phyloP scores from a whole-genome alignment of 2,797 vertebrate species.

The Ctenopoma kingsleyae region DNA sequence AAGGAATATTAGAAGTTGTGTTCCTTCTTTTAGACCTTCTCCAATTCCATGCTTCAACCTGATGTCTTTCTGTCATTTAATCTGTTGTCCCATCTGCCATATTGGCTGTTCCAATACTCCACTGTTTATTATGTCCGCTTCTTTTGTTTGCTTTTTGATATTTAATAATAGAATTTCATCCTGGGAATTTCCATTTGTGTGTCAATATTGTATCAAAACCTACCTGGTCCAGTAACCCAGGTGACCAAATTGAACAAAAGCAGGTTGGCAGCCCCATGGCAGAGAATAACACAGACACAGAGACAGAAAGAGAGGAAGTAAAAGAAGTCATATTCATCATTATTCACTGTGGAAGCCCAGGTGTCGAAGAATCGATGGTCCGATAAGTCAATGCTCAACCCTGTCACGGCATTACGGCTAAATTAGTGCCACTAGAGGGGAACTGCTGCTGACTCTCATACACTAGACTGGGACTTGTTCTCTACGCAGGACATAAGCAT shows the following conservation, averaged over 20 bases:
- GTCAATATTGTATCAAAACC: background rate
- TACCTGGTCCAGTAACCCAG: constrained; percentile 8
- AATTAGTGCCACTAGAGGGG: constrained; percentile 69
- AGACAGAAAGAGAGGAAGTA: constrained; percentile 2
- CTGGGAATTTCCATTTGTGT: background rate
- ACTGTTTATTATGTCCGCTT: constrained; percentile 14
- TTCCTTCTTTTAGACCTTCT: constrained; percentile 30
- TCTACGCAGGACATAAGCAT: constrained; percentile 48
- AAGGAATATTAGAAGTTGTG: constrained; percentile 25
- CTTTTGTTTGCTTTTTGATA: constrained; percentile 13
- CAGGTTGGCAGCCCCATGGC: constrained; percentile 2
- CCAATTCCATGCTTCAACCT: constrained; percentile 30
- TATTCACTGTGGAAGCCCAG: constrained; percentile 30
- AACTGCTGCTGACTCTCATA: constrained; percentile 59
- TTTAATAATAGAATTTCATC: constrained; percentile 3
- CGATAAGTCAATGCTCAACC: constrained; percentile 60
- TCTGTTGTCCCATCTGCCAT: constrained; percentile 54
- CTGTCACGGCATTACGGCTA: constrained; percentile 68
- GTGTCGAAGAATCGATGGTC: constrained; percentile 38
- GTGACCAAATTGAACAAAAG: constrained; percentile 18
- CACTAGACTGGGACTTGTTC: constrained; percentile 40
- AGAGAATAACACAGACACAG: background rate
- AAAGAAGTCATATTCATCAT: constrained; percentile 43
- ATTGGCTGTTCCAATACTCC: constrained; percentile 20
- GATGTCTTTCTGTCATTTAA: constrained; percentile 53